Conservation (phyloP, 2,113 vertebrate genomes). For the Ictidomys tridecemlineatus region DNA sequence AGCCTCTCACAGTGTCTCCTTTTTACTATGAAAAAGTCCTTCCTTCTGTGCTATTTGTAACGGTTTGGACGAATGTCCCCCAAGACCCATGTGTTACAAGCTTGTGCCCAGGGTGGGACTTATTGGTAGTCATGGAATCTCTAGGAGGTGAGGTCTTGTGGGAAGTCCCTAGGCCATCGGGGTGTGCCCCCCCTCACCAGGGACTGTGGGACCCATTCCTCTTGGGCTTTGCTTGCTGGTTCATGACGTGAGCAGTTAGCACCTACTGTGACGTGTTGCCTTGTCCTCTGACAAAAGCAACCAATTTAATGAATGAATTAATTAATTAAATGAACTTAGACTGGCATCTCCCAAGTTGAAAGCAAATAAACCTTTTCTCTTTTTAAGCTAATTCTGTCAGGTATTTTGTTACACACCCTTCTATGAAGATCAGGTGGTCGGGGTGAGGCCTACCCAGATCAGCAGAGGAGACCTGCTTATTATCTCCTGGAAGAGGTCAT, state of each 20-base stretch:
- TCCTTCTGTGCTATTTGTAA: background rate
- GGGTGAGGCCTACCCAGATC: no score
- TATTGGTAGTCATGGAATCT: background rate
- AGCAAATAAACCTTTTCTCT: background rate
- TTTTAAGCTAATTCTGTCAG: background rate
- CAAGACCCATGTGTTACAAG: background rate
- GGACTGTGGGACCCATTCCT: background rate
- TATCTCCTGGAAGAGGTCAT: background rate
- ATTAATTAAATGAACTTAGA: no score
- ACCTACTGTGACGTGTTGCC: background rate
- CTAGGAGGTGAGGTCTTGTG: background rate
- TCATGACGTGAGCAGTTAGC: background rate
- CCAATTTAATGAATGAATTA: background rate
- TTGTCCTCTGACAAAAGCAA: background rate
- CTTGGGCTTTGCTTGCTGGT: background rate
- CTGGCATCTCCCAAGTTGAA: background rate
- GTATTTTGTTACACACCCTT: background rate
- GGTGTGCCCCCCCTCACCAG: background rate
- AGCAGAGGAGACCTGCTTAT: background rate
- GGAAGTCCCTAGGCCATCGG: background rate
- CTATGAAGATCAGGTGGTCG: background rate
- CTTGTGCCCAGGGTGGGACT: background rate
- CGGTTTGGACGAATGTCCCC: background rate
- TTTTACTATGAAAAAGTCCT: background rate
- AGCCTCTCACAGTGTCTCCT: background rate